Percentiles rank a stretch among this genome's conserved stretches.
phyloP scores from a whole-genome alignment of 2,797 vertebrate species.

The Melanotaenia pygmaea region DNA sequence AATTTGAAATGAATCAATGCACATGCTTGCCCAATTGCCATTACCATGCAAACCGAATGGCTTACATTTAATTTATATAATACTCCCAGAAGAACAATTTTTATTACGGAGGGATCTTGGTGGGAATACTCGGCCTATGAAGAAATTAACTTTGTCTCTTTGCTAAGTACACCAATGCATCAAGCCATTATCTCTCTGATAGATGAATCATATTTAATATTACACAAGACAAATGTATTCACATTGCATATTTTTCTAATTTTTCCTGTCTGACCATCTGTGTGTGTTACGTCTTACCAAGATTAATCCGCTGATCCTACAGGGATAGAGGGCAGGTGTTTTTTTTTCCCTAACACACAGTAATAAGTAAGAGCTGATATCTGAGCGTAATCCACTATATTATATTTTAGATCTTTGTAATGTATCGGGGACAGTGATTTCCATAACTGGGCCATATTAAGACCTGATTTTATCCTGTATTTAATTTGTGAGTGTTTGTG shows the following conservation, averaged over 20 bases:
- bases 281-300: conserved; percentile 89
- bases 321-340: conserved; percentile 89
- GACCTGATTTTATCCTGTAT: conserved; percentile 49
- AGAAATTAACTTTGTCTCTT: conserved; percentile 89
- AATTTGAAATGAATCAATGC: conserved; percentile 74
- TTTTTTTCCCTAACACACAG: conserved; percentile 82
- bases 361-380: conserved; percentile 87
- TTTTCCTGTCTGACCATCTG: conserved; percentile 94
- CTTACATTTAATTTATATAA: conserved; percentile 86
- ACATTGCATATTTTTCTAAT: conserved; percentile 94
- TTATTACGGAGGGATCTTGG: conserved; percentile 80
- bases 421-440: conserved; percentile 82
- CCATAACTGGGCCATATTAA: conserved; percentile 63
- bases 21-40: conserved; percentile 72
- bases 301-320: conserved; percentile 93
- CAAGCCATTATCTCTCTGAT: conserved; percentile 87
- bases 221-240: conserved; percentile 90
- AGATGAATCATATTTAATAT: conserved; percentile 91
- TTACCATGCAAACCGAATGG: conserved; percentile 81
- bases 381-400: conserved; percentile 87
- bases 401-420: conserved; percentile 86
- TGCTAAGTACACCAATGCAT: conserved; percentile 88
- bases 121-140: conserved; percentile 85
- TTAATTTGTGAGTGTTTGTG: conserved; percentile 33
- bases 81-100: conserved; percentile 83